Conservation (phyloP, 2,888 invertebrate species). For the Melieria crassipennis region DNA sequence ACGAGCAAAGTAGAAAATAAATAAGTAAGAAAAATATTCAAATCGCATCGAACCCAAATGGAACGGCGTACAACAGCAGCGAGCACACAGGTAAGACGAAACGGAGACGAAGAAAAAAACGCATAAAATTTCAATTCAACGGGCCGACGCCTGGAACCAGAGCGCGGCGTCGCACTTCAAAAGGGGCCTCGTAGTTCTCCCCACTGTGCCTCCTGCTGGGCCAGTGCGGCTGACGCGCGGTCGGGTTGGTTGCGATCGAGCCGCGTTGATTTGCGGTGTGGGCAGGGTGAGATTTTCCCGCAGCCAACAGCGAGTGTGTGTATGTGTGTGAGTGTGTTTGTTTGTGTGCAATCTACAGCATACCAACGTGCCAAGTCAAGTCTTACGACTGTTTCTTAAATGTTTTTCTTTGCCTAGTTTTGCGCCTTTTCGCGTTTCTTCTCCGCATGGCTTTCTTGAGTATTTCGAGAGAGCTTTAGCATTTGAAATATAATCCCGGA, state of each 20-base stretch:
- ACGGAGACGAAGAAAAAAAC: background rate
- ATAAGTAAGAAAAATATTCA: constrained; percentile 1
- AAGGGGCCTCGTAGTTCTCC: too few relatives aligned
- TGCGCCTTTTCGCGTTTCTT: constrained; percentile 13
- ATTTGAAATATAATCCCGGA: constrained; percentile 27
- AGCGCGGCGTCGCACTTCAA: too few relatives aligned
- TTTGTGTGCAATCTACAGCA: background rate
- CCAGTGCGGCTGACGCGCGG: too few relatives aligned
- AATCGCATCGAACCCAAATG: background rate
- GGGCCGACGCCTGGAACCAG: background rate
- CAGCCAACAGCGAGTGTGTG: background rate
- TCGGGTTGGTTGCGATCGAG: too few relatives aligned
- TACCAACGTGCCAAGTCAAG: too few relatives aligned
- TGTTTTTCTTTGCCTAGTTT: background rate
- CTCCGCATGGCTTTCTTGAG: constrained; percentile 21
- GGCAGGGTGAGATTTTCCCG: background rate
- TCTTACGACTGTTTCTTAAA: too few relatives aligned
- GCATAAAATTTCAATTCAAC: background rate
- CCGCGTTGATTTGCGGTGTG: background rate
- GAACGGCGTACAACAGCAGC: too few relatives aligned
- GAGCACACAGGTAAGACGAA: too few relatives aligned
- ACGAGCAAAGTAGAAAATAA: background rate
- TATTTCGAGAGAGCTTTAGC: constrained; percentile 23
- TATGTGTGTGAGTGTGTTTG: background rate
- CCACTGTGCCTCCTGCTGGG: too few relatives aligned